These are phyloP conservation scores for Brachystomella parvula DNA, from an alignment of 1,140 invertebrate genomes.

Conservation along the genomic window DNA sequence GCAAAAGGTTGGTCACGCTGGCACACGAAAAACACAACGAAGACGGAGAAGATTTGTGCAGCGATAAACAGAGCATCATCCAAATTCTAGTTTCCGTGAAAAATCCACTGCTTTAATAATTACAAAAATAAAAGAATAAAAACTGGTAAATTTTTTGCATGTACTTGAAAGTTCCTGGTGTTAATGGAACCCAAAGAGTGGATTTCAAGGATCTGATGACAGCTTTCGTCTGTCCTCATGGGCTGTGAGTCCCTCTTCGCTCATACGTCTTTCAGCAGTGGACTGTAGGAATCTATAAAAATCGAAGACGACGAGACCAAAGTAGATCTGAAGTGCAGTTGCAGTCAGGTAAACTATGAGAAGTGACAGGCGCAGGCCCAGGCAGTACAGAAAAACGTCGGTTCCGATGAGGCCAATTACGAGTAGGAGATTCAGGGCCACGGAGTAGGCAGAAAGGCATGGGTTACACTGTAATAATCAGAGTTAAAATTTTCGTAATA, in stretches of 20 bases:
- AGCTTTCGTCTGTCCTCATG: not conserved
- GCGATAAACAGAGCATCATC: too few species aligned
- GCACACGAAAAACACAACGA: too few species aligned
- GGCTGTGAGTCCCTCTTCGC: not conserved
- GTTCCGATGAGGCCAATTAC: not conserved
- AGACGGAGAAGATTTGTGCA: too few species aligned
- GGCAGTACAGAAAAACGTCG: not conserved
- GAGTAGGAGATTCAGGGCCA: conserved; percentile 1
- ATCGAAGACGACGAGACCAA: not conserved
- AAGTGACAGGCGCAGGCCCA: not conserved
- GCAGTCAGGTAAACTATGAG: not conserved
- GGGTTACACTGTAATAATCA: not conserved
- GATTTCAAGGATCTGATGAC: too few species aligned
- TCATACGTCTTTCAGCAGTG: not conserved
- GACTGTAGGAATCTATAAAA: not conserved
- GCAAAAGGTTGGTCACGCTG: too few species aligned
- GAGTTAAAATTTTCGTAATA: not conserved
- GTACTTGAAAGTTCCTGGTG: too few species aligned
- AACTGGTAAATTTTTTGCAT: too few species aligned
- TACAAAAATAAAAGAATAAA: too few species aligned
- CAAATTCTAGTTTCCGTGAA: too few species aligned
- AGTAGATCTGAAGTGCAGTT: not conserved
- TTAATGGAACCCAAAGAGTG: too few species aligned
- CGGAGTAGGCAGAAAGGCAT: not conserved
- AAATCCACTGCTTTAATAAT: too few species aligned